Conservation (phyloP, 1,140 invertebrate species). For the Nephila pilipes region DNA sequence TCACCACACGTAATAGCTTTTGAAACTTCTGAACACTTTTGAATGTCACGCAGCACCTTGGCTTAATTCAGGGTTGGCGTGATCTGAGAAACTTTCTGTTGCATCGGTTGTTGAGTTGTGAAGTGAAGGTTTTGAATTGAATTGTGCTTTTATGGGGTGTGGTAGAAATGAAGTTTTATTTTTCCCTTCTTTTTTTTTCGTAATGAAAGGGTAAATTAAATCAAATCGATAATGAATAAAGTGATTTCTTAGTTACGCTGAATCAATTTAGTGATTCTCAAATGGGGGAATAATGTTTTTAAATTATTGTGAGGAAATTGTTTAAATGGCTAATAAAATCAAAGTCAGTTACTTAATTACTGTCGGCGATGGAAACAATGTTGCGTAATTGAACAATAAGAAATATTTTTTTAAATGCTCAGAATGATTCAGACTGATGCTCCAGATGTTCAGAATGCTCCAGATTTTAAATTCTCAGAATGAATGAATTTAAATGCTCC, state of each 20-base stretch:
- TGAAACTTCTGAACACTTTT: conserved; percentile 17
- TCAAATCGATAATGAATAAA: background rate
- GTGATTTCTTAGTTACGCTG: background rate
- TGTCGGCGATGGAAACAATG: no score
- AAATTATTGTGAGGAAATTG: no score
- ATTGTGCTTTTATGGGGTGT: background rate
- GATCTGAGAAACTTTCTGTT: background rate
- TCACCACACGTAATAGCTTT: conserved; percentile 14
- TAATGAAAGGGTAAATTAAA: background rate
- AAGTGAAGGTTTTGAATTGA: background rate
- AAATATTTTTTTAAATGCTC: no score
- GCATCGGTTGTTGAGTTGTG: conserved; percentile 5
- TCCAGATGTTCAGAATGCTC: no score
- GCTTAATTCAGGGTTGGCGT: conserved; percentile 13
- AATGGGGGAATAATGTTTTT: no score
- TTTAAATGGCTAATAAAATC: no score
- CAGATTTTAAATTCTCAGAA: no score
- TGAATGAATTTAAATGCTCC: no score
- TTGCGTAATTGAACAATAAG: no score
- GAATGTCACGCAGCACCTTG: background rate
- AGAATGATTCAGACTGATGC: no score
- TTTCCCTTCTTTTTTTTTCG: background rate
- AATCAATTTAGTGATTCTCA: background rate
- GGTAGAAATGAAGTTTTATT: background rate
- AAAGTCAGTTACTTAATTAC: no score